Conservation (phyloP, 92 coral and sea anemone genomes). For the Actinostola sp. region DNA sequence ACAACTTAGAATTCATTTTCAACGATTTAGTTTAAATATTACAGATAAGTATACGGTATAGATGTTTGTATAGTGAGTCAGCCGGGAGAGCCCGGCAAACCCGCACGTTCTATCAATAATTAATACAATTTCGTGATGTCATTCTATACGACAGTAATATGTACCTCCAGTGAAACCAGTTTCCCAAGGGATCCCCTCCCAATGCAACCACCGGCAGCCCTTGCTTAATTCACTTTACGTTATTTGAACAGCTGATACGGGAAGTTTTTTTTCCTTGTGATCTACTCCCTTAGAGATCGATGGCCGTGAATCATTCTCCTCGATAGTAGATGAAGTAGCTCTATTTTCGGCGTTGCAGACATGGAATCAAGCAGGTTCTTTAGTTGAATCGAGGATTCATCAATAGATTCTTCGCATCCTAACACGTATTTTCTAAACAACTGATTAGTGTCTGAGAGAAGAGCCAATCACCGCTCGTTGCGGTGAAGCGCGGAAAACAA, state of each 20-base stretch:
- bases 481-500: conserved; percentile 14
- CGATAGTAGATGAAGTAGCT: neutral
- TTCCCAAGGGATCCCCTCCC: conserved; percentile 38
- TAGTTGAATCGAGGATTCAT: neutral
- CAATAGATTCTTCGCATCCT: conserved; percentile 17
- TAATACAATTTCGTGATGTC: conserved; percentile 70
- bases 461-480: conserved; percentile 3
- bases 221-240: conserved; percentile 16
- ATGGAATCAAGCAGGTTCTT: conserved; percentile 18
- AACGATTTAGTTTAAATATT: neutral
- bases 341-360: conserved; percentile 29
- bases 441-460: neutral
- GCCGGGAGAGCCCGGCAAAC: conserved; percentile 4
- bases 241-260: conserved; percentile 30
- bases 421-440: conserved; percentile 18
- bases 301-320: neutral
- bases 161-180: conserved; percentile 7
- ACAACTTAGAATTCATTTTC: no score
- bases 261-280: conserved; percentile 6
- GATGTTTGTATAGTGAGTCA: neutral
- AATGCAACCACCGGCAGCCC: conserved; percentile 24
- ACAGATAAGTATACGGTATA: conserved; percentile 2
- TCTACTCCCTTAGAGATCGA: neutral
- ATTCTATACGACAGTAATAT: conserved; percentile 53
- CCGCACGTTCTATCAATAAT: conserved; percentile 89